Evolutionary conservation across 2,888 invertebrate genomes (phyloP), one percentile per base, ranked within the genome.

Genomic region (Carabus problematicus): DNA sequence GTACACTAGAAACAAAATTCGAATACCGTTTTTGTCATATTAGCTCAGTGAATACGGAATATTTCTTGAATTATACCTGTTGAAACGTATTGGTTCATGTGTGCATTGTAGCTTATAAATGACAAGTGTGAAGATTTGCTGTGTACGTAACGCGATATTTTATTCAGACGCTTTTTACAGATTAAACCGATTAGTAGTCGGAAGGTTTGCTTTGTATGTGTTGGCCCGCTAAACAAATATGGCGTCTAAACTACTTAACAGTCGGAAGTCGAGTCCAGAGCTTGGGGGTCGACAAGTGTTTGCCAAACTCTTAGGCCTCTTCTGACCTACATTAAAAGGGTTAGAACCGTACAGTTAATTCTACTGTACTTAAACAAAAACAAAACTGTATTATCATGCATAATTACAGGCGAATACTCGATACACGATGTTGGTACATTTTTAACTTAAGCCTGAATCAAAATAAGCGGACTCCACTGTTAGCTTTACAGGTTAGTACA

Each of bases 261-360:
- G n/a, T n/a, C n/a, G n/a, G n/a, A n/a, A n/a, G n/a, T n/a, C n/a
- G n/a, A n/a, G n/a, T 14, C 45, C 59, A 41, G 41, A 12, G 12
- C 59, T 19, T 41, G 29, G 39, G 16, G 16, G 9, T 9, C 18
- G 40, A 67, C 49, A 60, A 67, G 52, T 67, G 67, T 67, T 67
- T 54, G 59, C 67, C 59, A 52, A 67, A 67, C 67, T 67, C 67
- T 67, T 67, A 60, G 60, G 60, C 60, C 67, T 67, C 67, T 67
- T 60, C 40, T 67, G 67, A 67, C 67, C 67, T 67, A 67, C 67
- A 67, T 67, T 60, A 60, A 67, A 66, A 60, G 67, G 67, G 60
- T 59, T 66, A 52, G 52, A 19, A 41, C 52, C 67, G 12, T n/a
- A n/a, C 60, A 42, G 41, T 60, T 60, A 67, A 67, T 67, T 42